Base-by-base conservation (phyloP, 2,113 vertebrate genomes). In the Dissostichus mawsoni region DNA sequence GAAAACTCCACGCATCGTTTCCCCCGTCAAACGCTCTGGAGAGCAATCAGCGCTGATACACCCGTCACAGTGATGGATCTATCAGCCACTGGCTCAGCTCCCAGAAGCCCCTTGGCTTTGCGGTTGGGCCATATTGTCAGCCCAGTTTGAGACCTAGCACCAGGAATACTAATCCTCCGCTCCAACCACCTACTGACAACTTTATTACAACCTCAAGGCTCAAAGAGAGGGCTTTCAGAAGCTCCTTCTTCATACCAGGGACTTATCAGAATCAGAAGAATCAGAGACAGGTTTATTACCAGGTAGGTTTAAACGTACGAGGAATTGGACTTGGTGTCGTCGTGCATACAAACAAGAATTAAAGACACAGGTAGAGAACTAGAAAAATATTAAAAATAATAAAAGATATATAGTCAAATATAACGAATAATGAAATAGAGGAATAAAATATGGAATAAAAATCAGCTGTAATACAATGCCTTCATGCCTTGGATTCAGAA, bases 11-110 rank as follows among this genome's bases (percentile, higher is more conserved):
- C 18, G 64, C 83, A 75, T 84, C 59, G 5, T 23, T 41, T 64
- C 81, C 17, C 17, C 47, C 68, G 25, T 74, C 80, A 74, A 74
- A 62, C 73, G 81, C 88, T 84, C 89, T 44, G 67, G 84, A 84
- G 78, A 86, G 77, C 69, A 79, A 85, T 87, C 80, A 80, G 55
- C 13, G 33, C 87, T 69, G 85, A 87, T 87, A 59, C 23, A 86
- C 16, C 33, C 55, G 82, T 89, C 89, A 84, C 57, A 59, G 68
- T 89, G 90, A 92, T 77, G 87, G 72, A 80, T 90, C 91, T 88
- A 89, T 91, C 90, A 91, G 78, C 66, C 81, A 41, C 85, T 90
- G 90, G 83, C 87, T 33, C 17, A 13, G 23, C 41, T 87, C 83
- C 91, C 89, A 83, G 76, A 78, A 81, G 88, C 83, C 80, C 69